Evolutionary conservation across 2,113 vertebrate species (phyloP).

Genomic region (Anguilla japonica): DNA sequence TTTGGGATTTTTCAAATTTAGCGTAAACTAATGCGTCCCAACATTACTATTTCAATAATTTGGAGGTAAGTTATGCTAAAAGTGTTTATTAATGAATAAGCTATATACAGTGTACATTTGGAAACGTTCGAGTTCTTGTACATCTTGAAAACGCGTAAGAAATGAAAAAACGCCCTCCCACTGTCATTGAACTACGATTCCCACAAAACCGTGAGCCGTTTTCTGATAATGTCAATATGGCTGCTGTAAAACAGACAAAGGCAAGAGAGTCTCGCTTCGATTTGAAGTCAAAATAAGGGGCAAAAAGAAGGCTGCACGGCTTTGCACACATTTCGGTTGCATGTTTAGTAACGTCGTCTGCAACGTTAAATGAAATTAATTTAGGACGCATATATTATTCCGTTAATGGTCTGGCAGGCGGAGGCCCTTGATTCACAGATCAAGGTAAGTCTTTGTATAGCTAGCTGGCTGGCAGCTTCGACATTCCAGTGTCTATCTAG

Average conservation of each 20-base stretch:
- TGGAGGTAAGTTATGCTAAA: too few species aligned
- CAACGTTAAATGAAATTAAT: slow-evolving; percentile 42
- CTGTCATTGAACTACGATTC: slow-evolving; percentile 64
- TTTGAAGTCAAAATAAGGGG: slow-evolving; percentile 65
- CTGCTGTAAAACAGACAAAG: slow-evolving; percentile 79
- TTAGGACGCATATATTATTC: slow-evolving; percentile 39
- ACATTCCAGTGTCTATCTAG: slow-evolving; percentile 1
- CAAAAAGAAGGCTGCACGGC: slow-evolving; percentile 54
- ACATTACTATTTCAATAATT: too few species aligned
- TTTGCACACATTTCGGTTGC: slow-evolving; percentile 57
- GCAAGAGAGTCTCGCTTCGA: slow-evolving; percentile 69
- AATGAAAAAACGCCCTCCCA: background rate
- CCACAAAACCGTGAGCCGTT: slow-evolving; percentile 60
- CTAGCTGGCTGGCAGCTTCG: slow-evolving; percentile 22
- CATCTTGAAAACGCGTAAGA: background rate
- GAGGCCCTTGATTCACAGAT: slow-evolving; percentile 64
- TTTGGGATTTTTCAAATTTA: too few species aligned
- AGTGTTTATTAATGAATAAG: background rate
- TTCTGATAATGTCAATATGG: slow-evolving; percentile 72
- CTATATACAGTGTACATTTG: background rate
- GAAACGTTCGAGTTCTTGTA: background rate
- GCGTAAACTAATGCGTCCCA: too few species aligned
- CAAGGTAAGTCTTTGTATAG: slow-evolving; percentile 61
- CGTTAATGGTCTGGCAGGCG: slow-evolving; percentile 52
- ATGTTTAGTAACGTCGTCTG: slow-evolving; percentile 36